A percentile compares a stretch with the other conserved stretches of the same genome.
Evolutionary conservation across 2,888 invertebrate species (phyloP).

Genomic region (Tetanocera ferruginea): DNA sequence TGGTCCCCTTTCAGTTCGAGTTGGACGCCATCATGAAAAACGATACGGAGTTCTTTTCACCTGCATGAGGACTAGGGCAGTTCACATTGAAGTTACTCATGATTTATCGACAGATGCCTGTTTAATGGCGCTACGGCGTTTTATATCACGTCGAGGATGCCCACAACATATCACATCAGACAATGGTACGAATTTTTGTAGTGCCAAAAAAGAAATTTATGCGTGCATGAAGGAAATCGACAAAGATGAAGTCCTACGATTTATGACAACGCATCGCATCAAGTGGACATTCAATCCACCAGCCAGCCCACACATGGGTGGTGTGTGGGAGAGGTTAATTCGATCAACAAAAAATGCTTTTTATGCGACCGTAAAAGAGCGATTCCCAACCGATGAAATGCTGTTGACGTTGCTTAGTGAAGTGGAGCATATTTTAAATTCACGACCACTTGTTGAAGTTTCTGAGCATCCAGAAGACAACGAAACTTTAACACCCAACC

Average conservation of each 20-base stretch:
- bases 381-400: background rate
- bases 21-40: background rate
- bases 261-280: background rate
- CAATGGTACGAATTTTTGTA: background rate
- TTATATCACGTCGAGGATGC: background rate
- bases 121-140: background rate
- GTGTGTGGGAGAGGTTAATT: conserved; percentile 11
- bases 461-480: background rate
- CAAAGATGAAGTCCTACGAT: background rate
- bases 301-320: background rate
- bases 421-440: background rate
- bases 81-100: no score
- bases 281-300: conserved; percentile 1
- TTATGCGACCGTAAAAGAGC: conserved; percentile 13
- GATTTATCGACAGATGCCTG: no score
- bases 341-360: conserved; percentile 3
- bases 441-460: background rate
- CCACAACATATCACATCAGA: background rate
- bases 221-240: background rate
- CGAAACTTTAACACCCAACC: background rate
- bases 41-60: background rate
- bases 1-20: background rate
- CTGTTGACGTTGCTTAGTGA: background rate
- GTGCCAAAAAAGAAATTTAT: background rate
- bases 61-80: no score